Base-by-base conservation (phyloP, 2,797 vertebrate genomes). In the Bovichtus variegatus region DNA sequence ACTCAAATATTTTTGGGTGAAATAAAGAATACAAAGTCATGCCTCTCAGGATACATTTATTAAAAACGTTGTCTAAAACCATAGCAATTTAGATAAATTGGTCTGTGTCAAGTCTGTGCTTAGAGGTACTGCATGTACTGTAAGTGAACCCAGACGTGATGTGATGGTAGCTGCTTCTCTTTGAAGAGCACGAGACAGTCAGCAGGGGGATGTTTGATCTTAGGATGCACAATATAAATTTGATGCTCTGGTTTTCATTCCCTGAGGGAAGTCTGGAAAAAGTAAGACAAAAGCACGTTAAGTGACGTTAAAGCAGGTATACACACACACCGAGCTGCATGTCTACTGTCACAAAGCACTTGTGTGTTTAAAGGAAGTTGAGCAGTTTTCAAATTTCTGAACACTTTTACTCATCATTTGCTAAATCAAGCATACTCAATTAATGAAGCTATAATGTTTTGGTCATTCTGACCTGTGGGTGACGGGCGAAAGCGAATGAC, bases 191-290 rank as follows among this genome's bases (percentile, higher is more conserved):
- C 55, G 40, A 46, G 63, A 21, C 19, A 13, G 70, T 62, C 59
- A 74, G 53, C 59, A 51, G 71, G 44, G 46, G 31, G 51, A 59
- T 23, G 18, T 8, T 23, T 15, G 40, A 72, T 40, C 54, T 54
- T 6, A 12, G 27, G 27, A 44, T 63, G 51, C 51, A 73, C 34
- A 25, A 43, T 78, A 25, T 21, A 10, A 55, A 62, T 68, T 67
- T 49, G 49, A 62, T 68, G 21, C 44, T 27, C 44, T 59, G 53
- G 1, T 19, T 66, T 58, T 66, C 19, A 65, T 43, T 40, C 8
- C 43, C 21, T 10, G 6, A 29, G 10, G 19, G 5, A n/a, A n/a
- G n/a, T n/a, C n/a, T 12, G 23, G 19, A 38, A 44, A 36, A 8
- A 61, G 41, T 29, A 18, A 60, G 11, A 34, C 4, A 29, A 3